Conservation (phyloP, 2,888 invertebrate genomes). For the Drosophila leonis region DNA sequence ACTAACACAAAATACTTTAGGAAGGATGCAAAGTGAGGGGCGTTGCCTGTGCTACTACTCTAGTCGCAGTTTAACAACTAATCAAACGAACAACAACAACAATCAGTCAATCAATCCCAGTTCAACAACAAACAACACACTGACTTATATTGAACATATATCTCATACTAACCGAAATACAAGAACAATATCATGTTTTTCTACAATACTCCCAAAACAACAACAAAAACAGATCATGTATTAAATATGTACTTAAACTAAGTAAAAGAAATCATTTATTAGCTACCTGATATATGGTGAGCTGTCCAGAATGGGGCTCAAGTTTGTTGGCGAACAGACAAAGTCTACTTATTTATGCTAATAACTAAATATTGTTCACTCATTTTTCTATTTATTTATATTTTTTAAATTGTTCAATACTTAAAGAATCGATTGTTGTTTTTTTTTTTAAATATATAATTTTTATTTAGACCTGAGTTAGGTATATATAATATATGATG, state of each 20-base stretch:
- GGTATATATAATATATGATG: constrained; percentile 33
- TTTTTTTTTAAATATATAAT: constrained; percentile 21
- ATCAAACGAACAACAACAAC: constrained; percentile 50
- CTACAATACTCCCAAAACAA: constrained; percentile 41
- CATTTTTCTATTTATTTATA: constrained; percentile 56
- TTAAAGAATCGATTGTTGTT: constrained; percentile 64
- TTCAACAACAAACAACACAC: constrained; percentile 36
- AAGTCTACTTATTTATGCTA: constrained; percentile 39
- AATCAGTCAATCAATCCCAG: constrained; percentile 49
- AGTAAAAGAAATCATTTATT: constrained; percentile 42
- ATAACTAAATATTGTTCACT: constrained; percentile 54
- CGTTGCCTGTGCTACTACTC: constrained; percentile 58
- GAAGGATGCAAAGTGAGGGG: constrained; percentile 50
- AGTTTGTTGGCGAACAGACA: constrained; percentile 48
- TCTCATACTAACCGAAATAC: constrained; percentile 53
- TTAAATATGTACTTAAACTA: constrained; percentile 73
- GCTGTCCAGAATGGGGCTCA: constrained; percentile 30
- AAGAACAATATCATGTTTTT: constrained; percentile 36
- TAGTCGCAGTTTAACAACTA: constrained; percentile 58
- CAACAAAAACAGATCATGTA: constrained; percentile 64
- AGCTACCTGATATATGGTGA: constrained; percentile 32
- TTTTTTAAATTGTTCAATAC: constrained; percentile 66
- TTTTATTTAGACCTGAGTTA: constrained; percentile 56
- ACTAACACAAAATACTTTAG: constrained; percentile 70
- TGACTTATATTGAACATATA: constrained; percentile 43